These are phyloP conservation scores for Paragorgia papillata DNA, from an alignment of 92 coral and sea anemone genomes.

Conservation along the genomic window DNA sequence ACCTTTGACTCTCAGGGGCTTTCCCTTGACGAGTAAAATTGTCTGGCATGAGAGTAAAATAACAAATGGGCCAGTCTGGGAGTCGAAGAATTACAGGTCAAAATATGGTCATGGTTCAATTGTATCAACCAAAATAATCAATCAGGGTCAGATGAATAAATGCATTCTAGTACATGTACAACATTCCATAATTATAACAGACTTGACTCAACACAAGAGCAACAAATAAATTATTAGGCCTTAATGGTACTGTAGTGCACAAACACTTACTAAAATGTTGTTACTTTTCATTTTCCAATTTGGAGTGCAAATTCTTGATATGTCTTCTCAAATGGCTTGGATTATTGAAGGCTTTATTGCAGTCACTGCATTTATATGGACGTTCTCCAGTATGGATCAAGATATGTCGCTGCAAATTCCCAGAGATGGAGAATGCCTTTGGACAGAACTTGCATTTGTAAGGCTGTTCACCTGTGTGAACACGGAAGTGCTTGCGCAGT, in stretches of 20 bases:
- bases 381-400: slow-evolving; percentile 96
- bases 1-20: too few relatives aligned
- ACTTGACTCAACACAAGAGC: too few relatives aligned
- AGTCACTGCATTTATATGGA: slow-evolving; percentile 89
- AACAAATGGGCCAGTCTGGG: too few relatives aligned
- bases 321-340: slow-evolving; percentile 95
- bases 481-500: slow-evolving; percentile 85
- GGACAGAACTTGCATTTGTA: slow-evolving; percentile 83
- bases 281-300: slow-evolving; percentile 46
- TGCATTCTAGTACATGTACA: too few relatives aligned
- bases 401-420: slow-evolving; percentile 92
- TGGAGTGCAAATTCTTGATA: slow-evolving; percentile 92
- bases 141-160: too few relatives aligned
- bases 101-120: too few relatives aligned
- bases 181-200: too few relatives aligned
- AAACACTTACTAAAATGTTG: slow-evolving; percentile 34
- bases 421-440: slow-evolving; percentile 96
- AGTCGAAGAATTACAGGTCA: too few relatives aligned
- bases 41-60: too few relatives aligned
- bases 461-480: slow-evolving; percentile 98
- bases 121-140: too few relatives aligned
- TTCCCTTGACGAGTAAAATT: too few relatives aligned
- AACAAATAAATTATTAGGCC: neutral
- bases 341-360: slow-evolving; percentile 94
- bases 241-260: slow-evolving; percentile 15